These are phyloP conservation scores for Tolypeutes matacus DNA, from an alignment of 2,797 vertebrate species.

Conservation along the genomic window DNA sequence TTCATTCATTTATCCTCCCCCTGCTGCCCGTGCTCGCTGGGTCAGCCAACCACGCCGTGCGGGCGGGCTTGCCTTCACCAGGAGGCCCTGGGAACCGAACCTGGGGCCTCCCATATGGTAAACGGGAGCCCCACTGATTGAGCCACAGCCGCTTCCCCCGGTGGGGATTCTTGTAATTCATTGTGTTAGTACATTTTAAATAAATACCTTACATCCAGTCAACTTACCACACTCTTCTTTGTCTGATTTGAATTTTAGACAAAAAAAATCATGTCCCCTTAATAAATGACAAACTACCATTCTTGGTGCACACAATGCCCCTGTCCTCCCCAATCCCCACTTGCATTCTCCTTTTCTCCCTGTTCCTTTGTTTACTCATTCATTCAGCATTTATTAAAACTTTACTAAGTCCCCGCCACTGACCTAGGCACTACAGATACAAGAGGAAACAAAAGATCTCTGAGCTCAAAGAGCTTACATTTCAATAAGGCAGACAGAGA, in stretches of 20 bases:
- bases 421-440: background rate
- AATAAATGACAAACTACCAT: background rate
- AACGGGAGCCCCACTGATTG: too few species aligned
- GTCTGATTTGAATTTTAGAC: background rate
- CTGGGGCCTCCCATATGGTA: too few species aligned
- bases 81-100: too few species aligned
- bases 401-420: background rate
- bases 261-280: background rate
- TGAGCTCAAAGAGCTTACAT: background rate
- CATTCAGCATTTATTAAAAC: background rate
- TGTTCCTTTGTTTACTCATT: background rate
- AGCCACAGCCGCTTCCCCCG: too few species aligned
- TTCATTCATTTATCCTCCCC: too few species aligned
- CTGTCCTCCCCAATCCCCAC: background rate
- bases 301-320: background rate
- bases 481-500: background rate
- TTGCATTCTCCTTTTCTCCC: background rate
- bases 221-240: background rate
- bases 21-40: too few species aligned
- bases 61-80: too few species aligned
- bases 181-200: background rate
- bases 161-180: background rate
- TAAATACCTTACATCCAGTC: background rate
- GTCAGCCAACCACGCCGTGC: too few species aligned
- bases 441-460: background rate